Evolutionary conservation across 2,113 vertebrate genomes (phyloP).

Genomic region (Merops nubicus): DNA sequence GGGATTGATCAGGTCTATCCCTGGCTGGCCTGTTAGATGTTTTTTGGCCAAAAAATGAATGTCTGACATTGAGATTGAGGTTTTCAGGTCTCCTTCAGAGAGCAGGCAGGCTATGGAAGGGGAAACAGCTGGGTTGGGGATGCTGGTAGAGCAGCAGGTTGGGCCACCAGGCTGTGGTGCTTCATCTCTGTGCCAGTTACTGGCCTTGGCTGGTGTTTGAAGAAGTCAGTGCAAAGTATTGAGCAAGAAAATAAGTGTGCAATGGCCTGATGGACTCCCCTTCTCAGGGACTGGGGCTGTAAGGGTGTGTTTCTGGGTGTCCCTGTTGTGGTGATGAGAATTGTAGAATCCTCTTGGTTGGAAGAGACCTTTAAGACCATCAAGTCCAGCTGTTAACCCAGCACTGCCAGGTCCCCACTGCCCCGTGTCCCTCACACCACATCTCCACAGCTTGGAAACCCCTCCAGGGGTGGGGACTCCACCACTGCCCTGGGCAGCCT

Average conservation of each 20-base stretch:
- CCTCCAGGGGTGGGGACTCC: too few species aligned
- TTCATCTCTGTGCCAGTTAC: not conserved
- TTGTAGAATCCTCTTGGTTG: not conserved
- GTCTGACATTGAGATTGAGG: not conserved
- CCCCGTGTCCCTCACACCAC: not conserved
- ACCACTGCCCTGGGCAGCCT: too few species aligned
- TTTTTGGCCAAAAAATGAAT: not conserved
- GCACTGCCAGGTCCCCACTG: not conserved
- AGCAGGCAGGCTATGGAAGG: not conserved
- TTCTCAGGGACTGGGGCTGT: fast-evolving
- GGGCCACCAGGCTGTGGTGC: not conserved
- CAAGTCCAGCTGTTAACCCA: not conserved
- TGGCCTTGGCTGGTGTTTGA: not conserved
- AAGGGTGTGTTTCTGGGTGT: not conserved
- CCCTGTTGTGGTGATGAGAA: not conserved
- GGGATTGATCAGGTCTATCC: not conserved
- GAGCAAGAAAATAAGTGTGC: not conserved
- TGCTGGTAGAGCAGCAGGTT: not conserved
- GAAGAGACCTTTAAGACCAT: not conserved
- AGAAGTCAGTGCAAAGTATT: not conserved
- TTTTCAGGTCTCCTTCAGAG: not conserved
- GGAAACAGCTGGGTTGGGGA: fast-evolving
- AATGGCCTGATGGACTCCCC: too few species aligned
- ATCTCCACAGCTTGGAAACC: not conserved
- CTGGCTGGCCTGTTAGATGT: not conserved